Evolutionary conservation across 2,888 invertebrate species (phyloP).

Genomic region (Cyclophora albipunctata): DNA sequence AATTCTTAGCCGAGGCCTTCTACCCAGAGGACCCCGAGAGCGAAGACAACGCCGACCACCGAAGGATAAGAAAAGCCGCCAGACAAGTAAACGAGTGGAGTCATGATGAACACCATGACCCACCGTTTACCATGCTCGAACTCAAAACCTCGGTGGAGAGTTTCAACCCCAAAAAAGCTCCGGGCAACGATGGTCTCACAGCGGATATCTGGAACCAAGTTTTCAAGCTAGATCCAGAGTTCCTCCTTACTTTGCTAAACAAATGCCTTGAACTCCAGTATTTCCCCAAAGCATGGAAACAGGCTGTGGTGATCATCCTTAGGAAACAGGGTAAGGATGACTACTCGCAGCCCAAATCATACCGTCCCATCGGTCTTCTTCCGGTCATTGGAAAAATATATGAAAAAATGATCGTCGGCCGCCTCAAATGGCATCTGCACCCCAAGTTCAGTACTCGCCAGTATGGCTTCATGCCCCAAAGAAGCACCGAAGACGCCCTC

Average conservation of each 20-base stretch:
- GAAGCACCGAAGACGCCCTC: neutral
- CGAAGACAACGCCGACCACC: conserved; percentile 5
- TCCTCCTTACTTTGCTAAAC: conserved; percentile 13
- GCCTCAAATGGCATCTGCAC: neutral
- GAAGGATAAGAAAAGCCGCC: neutral
- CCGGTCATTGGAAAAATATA: conserved; percentile 14
- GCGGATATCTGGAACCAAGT: conserved; percentile 19
- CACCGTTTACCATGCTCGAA: conserved; percentile 13
- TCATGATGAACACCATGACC: conserved; percentile 5
- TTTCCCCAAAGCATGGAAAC: conserved; percentile 17
- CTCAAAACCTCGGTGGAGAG: neutral
- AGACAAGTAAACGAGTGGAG: conserved; percentile 3
- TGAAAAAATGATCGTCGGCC: neutral
- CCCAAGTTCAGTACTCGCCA: neutral
- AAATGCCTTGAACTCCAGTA: conserved; percentile 9
- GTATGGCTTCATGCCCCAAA: neutral
- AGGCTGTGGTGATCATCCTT: conserved; percentile 12
- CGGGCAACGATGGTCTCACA: conserved; percentile 19
- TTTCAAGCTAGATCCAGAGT: conserved; percentile 1
- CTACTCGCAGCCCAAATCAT: conserved; percentile 15
- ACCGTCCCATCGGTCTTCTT: conserved; percentile 17
- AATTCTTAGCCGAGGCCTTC: conserved; percentile 4
- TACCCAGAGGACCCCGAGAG: conserved; percentile 3
- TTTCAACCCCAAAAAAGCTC: conserved; percentile 19
- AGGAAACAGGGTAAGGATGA: conserved; percentile 16